These are phyloP conservation scores for Pelecanoides urinatrix DNA, from an alignment of 2,113 vertebrate species.

Conservation along the genomic window DNA sequence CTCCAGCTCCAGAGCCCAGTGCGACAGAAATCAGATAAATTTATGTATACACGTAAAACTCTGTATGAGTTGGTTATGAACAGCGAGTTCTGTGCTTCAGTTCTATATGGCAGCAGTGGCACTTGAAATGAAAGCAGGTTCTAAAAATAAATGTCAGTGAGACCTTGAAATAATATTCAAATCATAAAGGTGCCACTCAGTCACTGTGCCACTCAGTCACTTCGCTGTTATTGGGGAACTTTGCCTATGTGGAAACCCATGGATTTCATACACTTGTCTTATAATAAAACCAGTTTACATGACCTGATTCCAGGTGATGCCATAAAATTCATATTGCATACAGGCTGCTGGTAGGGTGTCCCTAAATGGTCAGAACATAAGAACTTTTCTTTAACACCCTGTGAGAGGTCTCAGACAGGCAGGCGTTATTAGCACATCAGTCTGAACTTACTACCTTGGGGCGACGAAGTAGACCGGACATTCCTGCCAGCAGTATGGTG, in stretches of 20 bases:
- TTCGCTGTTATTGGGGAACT: background rate
- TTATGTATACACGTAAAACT: background rate
- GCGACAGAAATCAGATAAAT: background rate
- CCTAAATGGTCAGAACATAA: background rate
- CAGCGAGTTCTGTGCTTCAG: background rate
- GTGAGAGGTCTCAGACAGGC: background rate
- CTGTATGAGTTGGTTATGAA: background rate
- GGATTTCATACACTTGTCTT: background rate
- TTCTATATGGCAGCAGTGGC: background rate
- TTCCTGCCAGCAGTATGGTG: background rate
- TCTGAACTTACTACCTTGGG: background rate
- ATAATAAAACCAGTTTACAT: background rate
- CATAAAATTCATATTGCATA: background rate
- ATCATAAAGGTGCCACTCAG: background rate
- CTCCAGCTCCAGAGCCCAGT: background rate
- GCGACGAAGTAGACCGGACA: accelerated
- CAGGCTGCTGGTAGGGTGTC: background rate
- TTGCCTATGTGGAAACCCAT: background rate
- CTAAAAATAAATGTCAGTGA: background rate
- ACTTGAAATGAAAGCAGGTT: background rate
- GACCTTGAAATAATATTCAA: background rate
- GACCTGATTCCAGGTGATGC: background rate
- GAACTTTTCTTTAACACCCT: background rate
- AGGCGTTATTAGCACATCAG: background rate
- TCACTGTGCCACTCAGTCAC: background rate